Evolutionary conservation across 2,797 vertebrate genomes (phyloP).

Genomic region (Arrhamphus sclerolepis): DNA sequence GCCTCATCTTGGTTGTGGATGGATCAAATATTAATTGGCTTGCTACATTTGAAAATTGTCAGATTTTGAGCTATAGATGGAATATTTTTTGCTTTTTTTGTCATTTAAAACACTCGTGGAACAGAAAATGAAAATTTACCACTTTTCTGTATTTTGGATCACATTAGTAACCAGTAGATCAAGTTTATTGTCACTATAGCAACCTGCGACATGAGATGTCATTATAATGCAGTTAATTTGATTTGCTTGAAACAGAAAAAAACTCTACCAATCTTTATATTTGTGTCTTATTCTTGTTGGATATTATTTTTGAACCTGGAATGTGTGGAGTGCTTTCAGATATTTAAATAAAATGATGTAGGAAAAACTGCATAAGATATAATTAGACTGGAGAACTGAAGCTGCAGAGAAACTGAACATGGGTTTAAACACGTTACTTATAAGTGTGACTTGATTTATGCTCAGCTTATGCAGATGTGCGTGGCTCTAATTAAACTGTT

Average conservation of each 20-base stretch:
- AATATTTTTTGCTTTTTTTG: no score
- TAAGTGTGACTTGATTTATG: conserved; percentile 3
- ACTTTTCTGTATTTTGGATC: conserved; percentile 19
- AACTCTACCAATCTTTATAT: neutral
- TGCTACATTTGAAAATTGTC: no score
- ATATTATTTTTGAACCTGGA: no score
- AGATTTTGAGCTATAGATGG: no score
- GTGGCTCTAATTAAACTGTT: conserved; percentile 38
- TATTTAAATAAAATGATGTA: no score
- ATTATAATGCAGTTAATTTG: conserved; percentile 11
- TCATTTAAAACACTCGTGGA: no score
- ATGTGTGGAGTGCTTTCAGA: no score
- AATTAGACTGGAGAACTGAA: neutral
- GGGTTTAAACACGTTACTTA: conserved; percentile 1
- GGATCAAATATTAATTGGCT: no score
- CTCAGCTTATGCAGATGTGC: conserved; percentile 9
- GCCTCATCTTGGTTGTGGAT: no score
- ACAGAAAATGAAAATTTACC: no score
- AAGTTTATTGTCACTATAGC: conserved; percentile 4
- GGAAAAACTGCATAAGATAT: neutral
- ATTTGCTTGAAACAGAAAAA: neutral
- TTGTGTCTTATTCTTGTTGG: neutral
- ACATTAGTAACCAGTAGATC: conserved; percentile 11
- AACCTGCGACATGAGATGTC: conserved; percentile 10
- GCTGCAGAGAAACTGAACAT: neutral